These are phyloP conservation scores for Drosophila mauritiana DNA, from an alignment of 1,140 invertebrate genomes.

Conservation along the genomic window DNA sequence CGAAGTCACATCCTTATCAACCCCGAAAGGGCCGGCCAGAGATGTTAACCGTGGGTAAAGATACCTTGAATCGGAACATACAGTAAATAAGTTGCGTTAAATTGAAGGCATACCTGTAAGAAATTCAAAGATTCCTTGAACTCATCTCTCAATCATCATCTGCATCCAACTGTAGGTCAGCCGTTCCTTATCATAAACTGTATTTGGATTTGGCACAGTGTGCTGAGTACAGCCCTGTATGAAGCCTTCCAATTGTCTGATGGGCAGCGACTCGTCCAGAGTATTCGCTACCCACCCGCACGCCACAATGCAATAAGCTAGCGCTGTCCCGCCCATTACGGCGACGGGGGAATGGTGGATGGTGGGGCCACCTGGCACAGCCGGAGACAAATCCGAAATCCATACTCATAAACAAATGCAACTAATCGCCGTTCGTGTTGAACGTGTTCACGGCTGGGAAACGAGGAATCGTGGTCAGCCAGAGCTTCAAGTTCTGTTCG, in stretches of 20 bases:
- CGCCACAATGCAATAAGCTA: constrained; percentile 81
- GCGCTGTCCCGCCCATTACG: constrained; percentile 67
- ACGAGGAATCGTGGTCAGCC: constrained; percentile 76
- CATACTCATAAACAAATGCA: constrained; percentile 83
- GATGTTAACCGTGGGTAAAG: not conserved
- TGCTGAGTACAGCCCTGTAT: constrained; percentile 5
- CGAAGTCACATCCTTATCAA: constrained; percentile 78
- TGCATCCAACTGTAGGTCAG: no score
- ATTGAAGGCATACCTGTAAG: no score
- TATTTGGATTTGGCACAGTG: no score
- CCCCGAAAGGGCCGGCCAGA: not conserved
- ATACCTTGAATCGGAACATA: no score
- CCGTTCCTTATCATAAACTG: no score
- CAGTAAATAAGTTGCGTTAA: no score
- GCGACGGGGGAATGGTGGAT: constrained; percentile 41
- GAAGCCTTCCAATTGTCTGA: constrained; percentile 49
- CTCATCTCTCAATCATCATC: no score
- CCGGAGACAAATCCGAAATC: constrained; percentile 80
- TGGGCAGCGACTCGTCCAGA: constrained; percentile 41
- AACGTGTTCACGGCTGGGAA: constrained; percentile 80
- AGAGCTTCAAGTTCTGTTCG: constrained; percentile 33
- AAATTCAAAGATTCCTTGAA: no score
- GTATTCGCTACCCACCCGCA: constrained; percentile 59
- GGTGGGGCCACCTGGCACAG: constrained; percentile 46
- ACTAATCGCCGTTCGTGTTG: constrained; percentile 81